These are phyloP conservation scores for Pachycephus smyrnensis DNA, from an alignment of 2,888 invertebrate genomes.

Conservation along the genomic window DNA sequence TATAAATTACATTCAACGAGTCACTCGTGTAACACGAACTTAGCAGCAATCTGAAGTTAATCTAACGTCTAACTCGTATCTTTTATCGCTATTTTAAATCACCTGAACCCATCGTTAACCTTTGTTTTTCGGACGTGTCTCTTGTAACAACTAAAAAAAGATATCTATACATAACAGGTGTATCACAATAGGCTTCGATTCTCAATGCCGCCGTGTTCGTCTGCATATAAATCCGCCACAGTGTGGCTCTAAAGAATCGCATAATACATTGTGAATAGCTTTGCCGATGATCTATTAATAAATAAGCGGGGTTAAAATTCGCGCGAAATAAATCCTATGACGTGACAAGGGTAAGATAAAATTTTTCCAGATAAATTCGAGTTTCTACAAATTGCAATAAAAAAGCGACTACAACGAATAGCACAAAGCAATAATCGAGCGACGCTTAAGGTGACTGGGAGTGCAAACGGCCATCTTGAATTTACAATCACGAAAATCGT, in stretches of 20 bases:
- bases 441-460: not conserved
- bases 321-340: not conserved
- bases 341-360: not conserved
- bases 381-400: not conserved
- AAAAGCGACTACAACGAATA: not conserved
- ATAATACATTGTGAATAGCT: not conserved
- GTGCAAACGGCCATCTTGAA: too few species aligned
- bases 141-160: not conserved
- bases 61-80: not conserved
- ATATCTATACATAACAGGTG: not conserved
- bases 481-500: too few species aligned
- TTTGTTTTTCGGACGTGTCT: not conserved
- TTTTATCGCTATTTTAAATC: not conserved
- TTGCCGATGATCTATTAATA: not conserved
- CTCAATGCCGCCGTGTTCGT: not conserved
- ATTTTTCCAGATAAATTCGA: not conserved
- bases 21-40: not conserved
- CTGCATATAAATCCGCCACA: not conserved
- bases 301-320: not conserved
- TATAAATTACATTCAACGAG: not conserved
- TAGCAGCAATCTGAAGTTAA: not conserved
- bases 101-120: not conserved
- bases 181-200: not conserved
- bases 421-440: not conserved
- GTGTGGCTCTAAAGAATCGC: not conserved